These are phyloP conservation scores for Melieria crassipennis DNA, from an alignment of 2,888 invertebrate genomes.

Conservation along the genomic window DNA sequence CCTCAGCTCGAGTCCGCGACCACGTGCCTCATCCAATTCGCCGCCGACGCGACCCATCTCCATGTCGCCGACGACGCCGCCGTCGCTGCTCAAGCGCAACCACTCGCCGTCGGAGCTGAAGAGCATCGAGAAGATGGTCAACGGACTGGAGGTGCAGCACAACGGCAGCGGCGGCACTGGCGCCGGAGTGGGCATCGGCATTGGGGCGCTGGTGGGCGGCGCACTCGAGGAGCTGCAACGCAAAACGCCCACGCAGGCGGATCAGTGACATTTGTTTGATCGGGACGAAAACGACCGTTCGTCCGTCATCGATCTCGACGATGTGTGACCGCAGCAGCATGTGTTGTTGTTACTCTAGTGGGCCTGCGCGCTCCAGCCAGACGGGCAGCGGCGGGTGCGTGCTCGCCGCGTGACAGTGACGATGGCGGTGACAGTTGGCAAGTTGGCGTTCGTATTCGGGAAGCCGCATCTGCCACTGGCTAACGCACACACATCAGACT, in stretches of 20 bases:
- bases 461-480: not conserved
- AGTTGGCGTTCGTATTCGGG: not conserved
- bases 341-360: slow-evolving; percentile 30
- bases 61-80: slow-evolving; percentile 68
- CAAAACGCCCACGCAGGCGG: slow-evolving; percentile 51
- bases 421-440: not conserved
- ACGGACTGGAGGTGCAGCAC: slow-evolving; percentile 89
- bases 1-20: slow-evolving; percentile 65
- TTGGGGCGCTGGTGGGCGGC: slow-evolving; percentile 42
- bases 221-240: slow-evolving; percentile 50
- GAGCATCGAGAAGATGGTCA: slow-evolving; percentile 97
- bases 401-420: not conserved
- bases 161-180: slow-evolving; percentile 59
- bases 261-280: slow-evolving; percentile 66
- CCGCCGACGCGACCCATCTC: slow-evolving; percentile 66
- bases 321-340: slow-evolving; percentile 62
- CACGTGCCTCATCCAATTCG: slow-evolving; percentile 64
- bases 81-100: slow-evolving; percentile 61
- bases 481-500: not conserved
- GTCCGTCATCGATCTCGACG: slow-evolving; percentile 65
- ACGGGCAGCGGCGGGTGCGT: too few relatives aligned
- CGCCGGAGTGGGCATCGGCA: slow-evolving; percentile 38
- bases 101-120: slow-evolving; percentile 79
- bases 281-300: slow-evolving; percentile 61
- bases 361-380: not conserved